Evolutionary conservation across 2,113 vertebrate genomes (phyloP).

Genomic region (Serinus canaria): DNA sequence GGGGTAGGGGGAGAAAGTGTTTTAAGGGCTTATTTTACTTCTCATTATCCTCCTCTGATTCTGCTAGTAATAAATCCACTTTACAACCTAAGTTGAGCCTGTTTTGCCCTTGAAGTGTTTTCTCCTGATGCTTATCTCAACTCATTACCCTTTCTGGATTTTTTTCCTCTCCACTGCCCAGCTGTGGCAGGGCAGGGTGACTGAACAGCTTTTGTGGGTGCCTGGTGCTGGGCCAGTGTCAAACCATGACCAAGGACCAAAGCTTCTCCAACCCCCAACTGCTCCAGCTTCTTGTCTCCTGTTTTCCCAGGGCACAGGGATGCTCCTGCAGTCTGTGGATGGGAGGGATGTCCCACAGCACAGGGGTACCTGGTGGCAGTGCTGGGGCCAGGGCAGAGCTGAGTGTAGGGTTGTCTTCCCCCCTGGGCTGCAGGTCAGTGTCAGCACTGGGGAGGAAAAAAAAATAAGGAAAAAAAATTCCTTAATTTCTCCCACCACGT

Average conservation of each 20-base stretch:
- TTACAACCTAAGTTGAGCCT: background rate
- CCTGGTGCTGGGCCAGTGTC: background rate
- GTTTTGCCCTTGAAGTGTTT: background rate
- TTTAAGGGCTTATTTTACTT: background rate
- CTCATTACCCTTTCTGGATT: background rate
- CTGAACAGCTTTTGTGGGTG: rapidly evolving
- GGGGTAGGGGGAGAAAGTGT: background rate
- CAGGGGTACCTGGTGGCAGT: background rate
- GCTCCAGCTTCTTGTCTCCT: background rate
- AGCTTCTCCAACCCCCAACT: rapidly evolving
- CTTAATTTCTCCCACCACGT: background rate
- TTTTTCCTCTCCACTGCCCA: background rate
- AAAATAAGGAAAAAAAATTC: background rate
- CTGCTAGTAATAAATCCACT: background rate
- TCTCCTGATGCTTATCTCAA: background rate
- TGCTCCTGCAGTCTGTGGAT: rapidly evolving
- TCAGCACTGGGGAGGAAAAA: background rate
- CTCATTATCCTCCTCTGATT: background rate
- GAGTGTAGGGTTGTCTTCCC: background rate
- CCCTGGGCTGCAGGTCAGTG: background rate
- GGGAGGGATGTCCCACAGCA: background rate
- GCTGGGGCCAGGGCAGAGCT: background rate
- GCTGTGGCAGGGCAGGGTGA: background rate
- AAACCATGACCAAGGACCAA: background rate
- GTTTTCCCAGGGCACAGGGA: background rate